A percentile compares a stretch with the other conserved stretches of the same genome.
Conservation (phyloP, 2,888 invertebrate species). For the Cantharis rustica region DNA sequence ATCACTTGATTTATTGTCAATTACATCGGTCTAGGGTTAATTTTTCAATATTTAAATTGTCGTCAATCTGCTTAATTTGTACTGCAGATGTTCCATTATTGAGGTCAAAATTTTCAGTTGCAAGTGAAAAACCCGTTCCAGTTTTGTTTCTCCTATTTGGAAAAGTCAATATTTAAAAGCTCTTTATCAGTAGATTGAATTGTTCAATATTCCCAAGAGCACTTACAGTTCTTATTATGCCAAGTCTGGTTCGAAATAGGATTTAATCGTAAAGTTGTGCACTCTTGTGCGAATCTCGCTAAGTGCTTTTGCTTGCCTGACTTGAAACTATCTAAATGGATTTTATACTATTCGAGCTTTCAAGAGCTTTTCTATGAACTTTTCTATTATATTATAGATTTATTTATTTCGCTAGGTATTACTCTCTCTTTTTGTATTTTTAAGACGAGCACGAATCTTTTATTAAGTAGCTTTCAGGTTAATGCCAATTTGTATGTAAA, state of each 20-base stretch:
- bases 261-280: slow-evolving; percentile 52
- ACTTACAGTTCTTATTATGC: slow-evolving; percentile 49
- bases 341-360: slow-evolving; percentile 43
- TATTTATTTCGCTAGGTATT: background rate
- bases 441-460: background rate
- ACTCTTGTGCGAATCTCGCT: slow-evolving; percentile 48
- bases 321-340: slow-evolving; percentile 42
- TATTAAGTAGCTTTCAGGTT: background rate
- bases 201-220: slow-evolving; percentile 50
- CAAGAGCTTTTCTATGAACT: slow-evolving; percentile 18
- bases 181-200: slow-evolving; percentile 44
- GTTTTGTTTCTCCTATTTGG: background rate
- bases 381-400: slow-evolving; percentile 2
- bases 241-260: slow-evolving; percentile 48
- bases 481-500: slow-evolving; percentile 19
- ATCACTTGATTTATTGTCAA: background rate
- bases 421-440: background rate
- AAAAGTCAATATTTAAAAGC: slow-evolving; percentile 9
- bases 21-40: background rate
- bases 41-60: background rate
- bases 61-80: background rate
- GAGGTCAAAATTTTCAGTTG: background rate
- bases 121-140: background rate
- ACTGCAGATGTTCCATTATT: background rate
- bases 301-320: slow-evolving; percentile 48